These are phyloP conservation scores for Semnornis frantzii DNA, from an alignment of 2,113 vertebrate species.

Conservation along the genomic window DNA sequence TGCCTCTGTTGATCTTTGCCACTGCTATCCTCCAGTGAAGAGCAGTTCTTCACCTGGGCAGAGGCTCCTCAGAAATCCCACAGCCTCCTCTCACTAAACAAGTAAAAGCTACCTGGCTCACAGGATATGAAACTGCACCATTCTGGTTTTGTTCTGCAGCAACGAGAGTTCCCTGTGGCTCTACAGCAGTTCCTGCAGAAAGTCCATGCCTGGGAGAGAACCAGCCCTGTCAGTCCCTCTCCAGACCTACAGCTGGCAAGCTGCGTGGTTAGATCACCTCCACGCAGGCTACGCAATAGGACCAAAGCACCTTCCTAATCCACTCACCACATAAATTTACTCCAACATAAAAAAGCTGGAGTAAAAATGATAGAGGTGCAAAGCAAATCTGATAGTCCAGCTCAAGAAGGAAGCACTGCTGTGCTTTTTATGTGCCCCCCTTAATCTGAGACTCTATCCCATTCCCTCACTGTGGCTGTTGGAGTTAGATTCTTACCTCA, in stretches of 20 bases:
- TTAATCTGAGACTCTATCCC: neutral
- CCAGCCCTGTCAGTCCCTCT: neutral
- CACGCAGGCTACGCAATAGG: neutral
- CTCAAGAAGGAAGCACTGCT: neutral
- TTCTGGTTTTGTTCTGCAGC: neutral
- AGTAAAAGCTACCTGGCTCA: neutral
- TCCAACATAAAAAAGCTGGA: neutral
- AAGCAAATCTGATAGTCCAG: neutral
- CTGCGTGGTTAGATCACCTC: neutral
- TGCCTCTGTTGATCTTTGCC: neutral
- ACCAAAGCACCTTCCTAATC: neutral
- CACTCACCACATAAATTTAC: neutral
- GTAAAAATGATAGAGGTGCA: neutral
- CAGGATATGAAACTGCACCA: neutral
- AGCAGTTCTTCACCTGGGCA: neutral
- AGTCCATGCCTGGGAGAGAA: neutral
- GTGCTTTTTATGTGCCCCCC: neutral
- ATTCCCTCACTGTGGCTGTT: neutral
- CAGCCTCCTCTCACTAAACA: neutral
- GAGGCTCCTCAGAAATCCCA: neutral
- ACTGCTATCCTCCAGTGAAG: neutral
- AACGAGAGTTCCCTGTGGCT: neutral
- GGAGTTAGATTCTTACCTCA: too few relatives aligned
- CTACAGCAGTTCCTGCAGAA: neutral
- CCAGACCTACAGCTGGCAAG: neutral